Evolutionary conservation across 2,888 invertebrate genomes (phyloP), one percentile per base, ranked within the genome.

Genomic region (Merodon equestris): DNA sequence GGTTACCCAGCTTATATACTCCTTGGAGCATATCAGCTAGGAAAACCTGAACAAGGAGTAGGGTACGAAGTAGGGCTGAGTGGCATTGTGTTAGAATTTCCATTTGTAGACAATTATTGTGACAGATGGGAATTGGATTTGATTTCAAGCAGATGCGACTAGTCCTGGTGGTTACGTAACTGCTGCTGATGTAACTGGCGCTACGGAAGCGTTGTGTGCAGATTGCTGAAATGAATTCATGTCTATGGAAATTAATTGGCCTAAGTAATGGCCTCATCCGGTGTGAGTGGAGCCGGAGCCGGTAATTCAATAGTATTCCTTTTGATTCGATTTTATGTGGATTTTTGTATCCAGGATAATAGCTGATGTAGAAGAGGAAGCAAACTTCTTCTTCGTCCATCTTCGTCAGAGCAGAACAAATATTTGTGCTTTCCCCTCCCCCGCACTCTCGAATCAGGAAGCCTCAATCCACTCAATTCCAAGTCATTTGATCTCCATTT

Each of bases 31-130:
- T 27, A 27, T 27, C 27, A 7, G 27, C 7, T 27, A 7, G 7
- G 27, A 4, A n/a, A n/a, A n/a, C n/a, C n/a, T n/a, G n/a, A n/a
- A n/a, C 7, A 27, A 15, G 44, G 13, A 45, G 18, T 10, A 34
- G 27, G 1, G 12, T 40, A 10, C 36, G 12, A 40, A 7, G 12
- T n/a, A 19, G 13, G 44, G 13, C 27, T 36, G 40, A 40, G 61
- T 34, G 34, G 27, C 38, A 50, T 63, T 68, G 27, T 74, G 68
- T 64, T 70, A 64, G 68, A 70, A 74, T 79, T 79, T 79, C 74
- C 79, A 79, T 79, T 79, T 79, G 73, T 58, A 79, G 68, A 74
- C 79, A 79, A 79, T 79, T 79, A 74, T 74, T 74, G 74, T 74
- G 74, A 74, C 74, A 79, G 74, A 68, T 79, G 74, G 64, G 79